A percentile compares a stretch with the other conserved stretches of the same genome.
Evolutionary conservation across 2,888 invertebrate species (phyloP).

Genomic region (Melanophora roralis): DNA sequence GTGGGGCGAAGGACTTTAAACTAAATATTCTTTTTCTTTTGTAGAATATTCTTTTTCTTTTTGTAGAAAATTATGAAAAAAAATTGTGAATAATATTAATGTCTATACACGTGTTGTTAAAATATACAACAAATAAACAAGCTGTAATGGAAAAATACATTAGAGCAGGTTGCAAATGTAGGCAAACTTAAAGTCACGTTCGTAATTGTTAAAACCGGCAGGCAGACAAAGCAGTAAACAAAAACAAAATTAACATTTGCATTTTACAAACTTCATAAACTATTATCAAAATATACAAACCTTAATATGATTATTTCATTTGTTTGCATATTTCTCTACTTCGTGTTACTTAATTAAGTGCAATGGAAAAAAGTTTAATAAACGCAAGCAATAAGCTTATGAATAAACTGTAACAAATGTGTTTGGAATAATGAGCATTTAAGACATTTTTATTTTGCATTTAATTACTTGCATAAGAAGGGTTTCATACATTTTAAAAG

Average conservation of each 20-base stretch:
- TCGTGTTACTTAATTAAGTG: constrained; percentile 25
- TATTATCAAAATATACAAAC: too few relatives aligned
- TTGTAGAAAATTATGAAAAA: too few relatives aligned
- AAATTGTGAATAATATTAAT: too few relatives aligned
- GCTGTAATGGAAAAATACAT: too few relatives aligned
- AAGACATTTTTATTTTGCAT: too few relatives aligned
- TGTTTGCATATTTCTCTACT: constrained; percentile 34
- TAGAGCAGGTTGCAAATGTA: constrained; percentile 1
- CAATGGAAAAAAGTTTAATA: neutral
- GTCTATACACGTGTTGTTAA: too few relatives aligned
- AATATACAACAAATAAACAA: too few relatives aligned
- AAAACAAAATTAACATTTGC: neutral
- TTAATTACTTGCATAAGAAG: neutral
- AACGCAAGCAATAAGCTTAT: constrained; percentile 8
- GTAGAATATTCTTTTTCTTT: too few relatives aligned
- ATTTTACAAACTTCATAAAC: too few relatives aligned
- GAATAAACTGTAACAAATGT: constrained; percentile 44
- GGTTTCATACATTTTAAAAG: too few relatives aligned
- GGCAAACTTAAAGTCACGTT: constrained; percentile 49
- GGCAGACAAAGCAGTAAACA: neutral
- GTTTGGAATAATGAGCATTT: constrained; percentile 26
- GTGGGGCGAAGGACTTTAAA: too few relatives aligned
- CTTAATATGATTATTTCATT: neutral
- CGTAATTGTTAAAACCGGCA: constrained; percentile 34
- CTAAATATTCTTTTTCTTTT: too few relatives aligned